Evolutionary conservation across 2,113 vertebrate species (phyloP).

Genomic region (Maccullochella peelii): DNA sequence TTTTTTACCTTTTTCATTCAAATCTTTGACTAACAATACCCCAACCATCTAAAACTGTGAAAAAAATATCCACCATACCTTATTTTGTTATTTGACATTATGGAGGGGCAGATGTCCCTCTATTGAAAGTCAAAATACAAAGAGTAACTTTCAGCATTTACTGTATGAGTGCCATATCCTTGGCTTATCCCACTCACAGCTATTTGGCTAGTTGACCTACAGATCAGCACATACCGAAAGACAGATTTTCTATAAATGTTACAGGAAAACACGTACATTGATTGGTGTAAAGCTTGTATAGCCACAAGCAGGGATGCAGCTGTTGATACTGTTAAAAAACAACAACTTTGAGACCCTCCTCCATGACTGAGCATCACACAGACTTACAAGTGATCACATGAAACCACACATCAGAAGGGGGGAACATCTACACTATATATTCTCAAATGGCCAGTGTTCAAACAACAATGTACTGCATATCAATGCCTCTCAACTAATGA

Average conservation of each 20-base stretch:
- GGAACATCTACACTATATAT: constrained; percentile 8
- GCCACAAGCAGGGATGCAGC: constrained; percentile 27
- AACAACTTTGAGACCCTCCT: constrained; percentile 4
- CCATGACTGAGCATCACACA: constrained; percentile 36
- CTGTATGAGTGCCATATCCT: constrained; percentile 17
- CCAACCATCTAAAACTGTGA: neutral
- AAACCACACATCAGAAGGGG: constrained; percentile 20
- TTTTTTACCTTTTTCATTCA: neutral
- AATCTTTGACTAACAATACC: neutral
- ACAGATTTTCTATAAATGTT: constrained; percentile 49
- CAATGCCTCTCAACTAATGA: constrained; percentile 14
- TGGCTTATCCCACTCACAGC: constrained; percentile 45
- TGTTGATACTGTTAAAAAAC: constrained; percentile 29
- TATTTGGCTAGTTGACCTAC: constrained; percentile 44
- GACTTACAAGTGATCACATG: constrained; percentile 41
- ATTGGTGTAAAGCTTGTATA: constrained; percentile 36
- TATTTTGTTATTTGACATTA: neutral
- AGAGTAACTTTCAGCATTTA: neutral
- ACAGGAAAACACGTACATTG: constrained; percentile 17
- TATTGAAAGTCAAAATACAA: constrained; percentile 7
- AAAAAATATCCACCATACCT: neutral
- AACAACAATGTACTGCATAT: constrained; percentile 23
- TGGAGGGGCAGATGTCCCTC: neutral
- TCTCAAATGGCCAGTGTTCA: constrained; percentile 52
- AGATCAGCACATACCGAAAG: constrained; percentile 34